Percentiles rank a stretch among this genome's conserved stretches.
These are phyloP conservation scores for Xiphophorus birchmanni DNA, from an alignment of 2,797 vertebrate species.

Conservation along the genomic window DNA sequence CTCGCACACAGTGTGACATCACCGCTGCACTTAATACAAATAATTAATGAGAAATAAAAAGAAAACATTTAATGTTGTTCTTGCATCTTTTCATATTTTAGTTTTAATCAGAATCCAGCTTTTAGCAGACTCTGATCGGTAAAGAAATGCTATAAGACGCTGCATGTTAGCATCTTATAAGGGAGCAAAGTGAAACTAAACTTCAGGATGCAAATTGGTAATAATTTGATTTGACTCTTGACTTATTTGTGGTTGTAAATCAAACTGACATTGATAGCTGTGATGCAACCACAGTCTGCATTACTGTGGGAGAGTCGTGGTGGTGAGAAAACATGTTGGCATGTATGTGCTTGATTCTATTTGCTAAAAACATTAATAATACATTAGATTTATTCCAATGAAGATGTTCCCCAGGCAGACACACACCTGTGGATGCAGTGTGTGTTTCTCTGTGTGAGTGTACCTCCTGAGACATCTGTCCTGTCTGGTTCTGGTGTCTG, in stretches of 20 bases:
- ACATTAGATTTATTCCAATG: slow-evolving; percentile 9
- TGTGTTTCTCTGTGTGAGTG: slow-evolving; percentile 24
- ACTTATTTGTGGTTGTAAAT: slow-evolving; percentile 31
- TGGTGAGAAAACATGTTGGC: slow-evolving; percentile 28
- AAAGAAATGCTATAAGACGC: no score
- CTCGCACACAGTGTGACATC: background rate
- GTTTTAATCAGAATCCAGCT: background rate
- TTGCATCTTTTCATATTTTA: background rate
- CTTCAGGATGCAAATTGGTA: background rate
- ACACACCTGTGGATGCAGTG: background rate
- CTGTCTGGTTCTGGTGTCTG: slow-evolving; percentile 82
- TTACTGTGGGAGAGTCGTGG: slow-evolving; percentile 15
- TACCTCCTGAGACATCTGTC: slow-evolving; percentile 91
- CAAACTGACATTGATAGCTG: slow-evolving; percentile 26
- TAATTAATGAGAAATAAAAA: background rate
- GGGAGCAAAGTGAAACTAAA: background rate
- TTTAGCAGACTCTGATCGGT: background rate
- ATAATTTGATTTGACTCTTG: background rate
- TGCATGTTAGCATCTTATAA: background rate
- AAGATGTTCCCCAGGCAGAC: slow-evolving; percentile 8
- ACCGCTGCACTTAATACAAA: background rate
- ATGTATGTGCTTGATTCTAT: slow-evolving; percentile 33
- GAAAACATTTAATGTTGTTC: background rate
- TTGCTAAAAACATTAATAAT: slow-evolving; percentile 12
- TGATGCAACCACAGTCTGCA: slow-evolving; percentile 20